Percentiles rank a stretch among this genome's conserved stretches.
Conservation (phyloP, 2,888 invertebrate species). For the Zonitis immaculata region DNA sequence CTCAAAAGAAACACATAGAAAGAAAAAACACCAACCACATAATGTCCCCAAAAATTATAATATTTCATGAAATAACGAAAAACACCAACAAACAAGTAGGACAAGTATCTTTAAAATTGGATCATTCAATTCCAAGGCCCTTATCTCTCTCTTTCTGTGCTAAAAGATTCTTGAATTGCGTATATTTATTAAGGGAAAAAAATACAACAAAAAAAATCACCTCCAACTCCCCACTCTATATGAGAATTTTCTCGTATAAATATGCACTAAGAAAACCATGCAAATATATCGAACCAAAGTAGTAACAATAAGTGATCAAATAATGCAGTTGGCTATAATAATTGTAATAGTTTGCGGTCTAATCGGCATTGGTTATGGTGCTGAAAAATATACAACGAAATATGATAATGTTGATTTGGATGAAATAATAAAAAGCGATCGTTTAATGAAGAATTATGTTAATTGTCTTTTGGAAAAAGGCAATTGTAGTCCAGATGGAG, state of each 20-base stretch:
- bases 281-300: neutral
- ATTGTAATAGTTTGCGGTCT: neutral
- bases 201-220: neutral
- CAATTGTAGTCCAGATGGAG: constrained; percentile 60
- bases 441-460: constrained; percentile 59
- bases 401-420: constrained; percentile 61
- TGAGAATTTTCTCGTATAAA: neutral
- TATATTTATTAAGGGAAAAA: neutral
- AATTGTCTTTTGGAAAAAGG: constrained; percentile 59
- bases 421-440: constrained; percentile 57
- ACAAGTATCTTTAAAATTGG: neutral
- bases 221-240: neutral
- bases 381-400: constrained; percentile 45
- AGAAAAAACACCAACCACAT: neutral
- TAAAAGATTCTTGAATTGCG: neutral
- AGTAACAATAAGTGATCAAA: neutral
- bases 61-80: no score
- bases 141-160: neutral
- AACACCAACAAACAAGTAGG: neutral
- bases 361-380: neutral
- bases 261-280: neutral
- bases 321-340: no score
- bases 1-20: no score
- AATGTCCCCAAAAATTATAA: neutral
- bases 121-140: neutral